These are phyloP conservation scores for Bovichtus variegatus DNA, from an alignment of 2,797 vertebrate species.

Conservation along the genomic window DNA sequence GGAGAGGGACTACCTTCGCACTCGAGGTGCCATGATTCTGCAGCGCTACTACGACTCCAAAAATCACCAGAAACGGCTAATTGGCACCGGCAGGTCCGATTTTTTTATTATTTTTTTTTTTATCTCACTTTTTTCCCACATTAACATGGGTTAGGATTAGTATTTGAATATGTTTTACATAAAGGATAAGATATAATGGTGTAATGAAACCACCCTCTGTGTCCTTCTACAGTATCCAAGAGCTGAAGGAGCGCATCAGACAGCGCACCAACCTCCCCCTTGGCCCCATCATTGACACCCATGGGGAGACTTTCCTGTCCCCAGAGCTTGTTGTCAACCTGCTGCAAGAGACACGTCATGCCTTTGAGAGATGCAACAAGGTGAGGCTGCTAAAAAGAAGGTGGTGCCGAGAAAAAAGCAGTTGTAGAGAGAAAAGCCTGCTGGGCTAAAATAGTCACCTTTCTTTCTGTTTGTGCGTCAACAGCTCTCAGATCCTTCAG, in stretches of 20 bases:
- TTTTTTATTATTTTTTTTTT: too few relatives aligned
- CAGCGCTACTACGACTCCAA: conserved; percentile 99
- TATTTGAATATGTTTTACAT: neutral
- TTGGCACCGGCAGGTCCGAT: conserved; percentile 94
- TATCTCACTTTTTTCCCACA: neutral
- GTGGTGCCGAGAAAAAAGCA: fast-evolving
- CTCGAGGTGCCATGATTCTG: conserved; percentile 93
- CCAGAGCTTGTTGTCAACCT: conserved; percentile 98
- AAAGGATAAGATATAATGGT: neutral
- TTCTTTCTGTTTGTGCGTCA: conserved; percentile 47
- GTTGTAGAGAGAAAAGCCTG: neutral
- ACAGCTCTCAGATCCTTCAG: conserved; percentile 97
- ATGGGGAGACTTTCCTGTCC: conserved; percentile 97
- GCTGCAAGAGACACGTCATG: conserved; percentile 97
- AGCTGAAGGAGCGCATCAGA: conserved; percentile 96
- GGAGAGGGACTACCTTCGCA: conserved; percentile 96
- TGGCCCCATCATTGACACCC: conserved; percentile 97
- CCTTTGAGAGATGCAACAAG: conserved; percentile 98
- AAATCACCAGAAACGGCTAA: conserved; percentile 97
- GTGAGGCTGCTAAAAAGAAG: conserved; percentile 71
- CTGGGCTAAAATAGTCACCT: conserved; percentile 2
- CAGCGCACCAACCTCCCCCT: conserved; percentile 94
- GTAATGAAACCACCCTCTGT: conserved; percentile 23
- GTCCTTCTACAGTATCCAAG: conserved; percentile 90
- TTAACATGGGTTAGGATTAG: neutral